Evolutionary conservation across 2,888 invertebrate species (phyloP).

Genomic region (Rapana venosa): DNA sequence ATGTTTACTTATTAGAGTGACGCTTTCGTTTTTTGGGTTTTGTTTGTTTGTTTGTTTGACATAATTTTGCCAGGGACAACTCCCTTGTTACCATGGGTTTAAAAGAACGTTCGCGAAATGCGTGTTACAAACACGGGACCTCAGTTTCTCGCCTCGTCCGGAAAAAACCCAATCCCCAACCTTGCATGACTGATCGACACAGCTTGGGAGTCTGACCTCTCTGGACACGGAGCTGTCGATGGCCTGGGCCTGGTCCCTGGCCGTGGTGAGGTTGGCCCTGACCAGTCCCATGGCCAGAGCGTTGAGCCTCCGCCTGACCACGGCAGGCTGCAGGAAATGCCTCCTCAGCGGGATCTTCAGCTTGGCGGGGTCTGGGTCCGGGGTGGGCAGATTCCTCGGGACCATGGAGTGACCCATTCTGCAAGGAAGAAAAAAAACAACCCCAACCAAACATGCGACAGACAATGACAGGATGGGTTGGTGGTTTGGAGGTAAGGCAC

Average conservation of each 20-base stretch:
- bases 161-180: too few relatives aligned
- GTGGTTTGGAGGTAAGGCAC: too few relatives aligned
- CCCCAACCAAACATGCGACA: background rate
- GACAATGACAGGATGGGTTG: too few relatives aligned
- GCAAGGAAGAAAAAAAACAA: background rate
- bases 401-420: conserved; percentile 35
- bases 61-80: too few relatives aligned
- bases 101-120: too few relatives aligned
- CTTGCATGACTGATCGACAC: too few relatives aligned
- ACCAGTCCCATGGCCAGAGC: conserved; percentile 36
- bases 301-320: conserved; percentile 36
- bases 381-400: conserved; percentile 20
- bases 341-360: background rate
- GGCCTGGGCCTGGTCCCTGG: conserved; percentile 35
- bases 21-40: too few relatives aligned
- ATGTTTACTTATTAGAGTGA: too few relatives aligned
- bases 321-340: conserved; percentile 31
- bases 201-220: conserved; percentile 17
- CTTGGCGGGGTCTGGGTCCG: background rate
- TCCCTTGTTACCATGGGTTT: too few relatives aligned
- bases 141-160: too few relatives aligned
- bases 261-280: conserved; percentile 7
- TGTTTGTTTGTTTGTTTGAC: too few relatives aligned
- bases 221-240: conserved; percentile 33
- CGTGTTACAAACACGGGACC: too few relatives aligned